phyloP scores from a whole-genome alignment of 2,888 invertebrate species.

The Xestia c-nigrum region DNA sequence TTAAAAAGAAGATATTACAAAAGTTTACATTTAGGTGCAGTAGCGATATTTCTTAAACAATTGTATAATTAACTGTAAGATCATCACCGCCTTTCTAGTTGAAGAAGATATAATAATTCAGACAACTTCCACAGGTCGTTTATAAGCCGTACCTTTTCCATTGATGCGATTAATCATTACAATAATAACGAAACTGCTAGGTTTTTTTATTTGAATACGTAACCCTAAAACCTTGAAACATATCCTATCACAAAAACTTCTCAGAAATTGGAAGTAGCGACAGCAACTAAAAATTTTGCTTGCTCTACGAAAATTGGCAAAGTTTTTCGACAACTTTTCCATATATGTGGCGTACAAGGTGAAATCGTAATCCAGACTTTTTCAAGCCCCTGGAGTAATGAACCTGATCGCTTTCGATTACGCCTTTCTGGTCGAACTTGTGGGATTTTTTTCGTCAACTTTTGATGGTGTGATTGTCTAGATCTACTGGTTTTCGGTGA shows the following conservation, averaged over 20 bases:
- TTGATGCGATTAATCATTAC: background rate
- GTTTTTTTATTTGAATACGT: background rate
- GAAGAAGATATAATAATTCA: too few relatives aligned
- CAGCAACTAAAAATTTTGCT: slow-evolving; percentile 20
- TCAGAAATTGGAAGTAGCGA: background rate
- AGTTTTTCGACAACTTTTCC: slow-evolving; percentile 9
- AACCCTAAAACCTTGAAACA: background rate
- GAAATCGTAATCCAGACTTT: slow-evolving; percentile 10
- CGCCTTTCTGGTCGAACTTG: background rate
- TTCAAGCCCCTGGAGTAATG: slow-evolving; percentile 2
- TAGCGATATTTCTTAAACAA: too few relatives aligned
- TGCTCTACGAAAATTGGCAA: slow-evolving; percentile 18
- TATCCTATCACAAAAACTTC: background rate
- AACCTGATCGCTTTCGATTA: slow-evolving; percentile 6
- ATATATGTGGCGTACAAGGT: background rate
- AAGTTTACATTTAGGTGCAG: too few relatives aligned
- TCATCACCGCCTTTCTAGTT: too few relatives aligned
- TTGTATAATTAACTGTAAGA: too few relatives aligned
- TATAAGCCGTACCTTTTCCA: background rate
- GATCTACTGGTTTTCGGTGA: too few relatives aligned
- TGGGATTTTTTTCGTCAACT: background rate
- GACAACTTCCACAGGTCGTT: background rate
- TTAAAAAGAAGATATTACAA: too few relatives aligned
- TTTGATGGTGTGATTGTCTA: background rate
- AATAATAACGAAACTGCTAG: background rate